phyloP scores from a whole-genome alignment of 2,113 vertebrate genomes.

The Xyrauchen texanus region DNA sequence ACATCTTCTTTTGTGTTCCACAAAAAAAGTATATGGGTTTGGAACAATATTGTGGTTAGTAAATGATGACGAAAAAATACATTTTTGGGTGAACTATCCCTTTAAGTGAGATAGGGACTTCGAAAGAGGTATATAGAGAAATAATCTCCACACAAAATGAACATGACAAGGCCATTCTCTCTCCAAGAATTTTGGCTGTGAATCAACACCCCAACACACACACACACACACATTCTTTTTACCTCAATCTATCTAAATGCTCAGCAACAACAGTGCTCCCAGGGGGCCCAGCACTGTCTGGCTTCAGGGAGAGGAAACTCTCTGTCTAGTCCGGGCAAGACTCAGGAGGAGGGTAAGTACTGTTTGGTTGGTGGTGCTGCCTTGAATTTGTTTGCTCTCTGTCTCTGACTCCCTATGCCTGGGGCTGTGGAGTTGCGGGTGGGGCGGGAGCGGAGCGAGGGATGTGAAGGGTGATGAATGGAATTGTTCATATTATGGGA shows the following conservation, averaged over 20 bases:
- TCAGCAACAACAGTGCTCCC: conserved; percentile 25
- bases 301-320: conserved; percentile 23
- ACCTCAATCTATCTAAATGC: conserved; percentile 27
- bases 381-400: no score
- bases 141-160: neutral
- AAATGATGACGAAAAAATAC: no score
- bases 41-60: no score
- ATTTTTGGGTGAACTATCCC: no score
- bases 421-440: no score
- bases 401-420: no score
- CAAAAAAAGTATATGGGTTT: no score
- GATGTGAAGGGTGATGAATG: conserved; percentile 49
- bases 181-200: conserved; percentile 24
- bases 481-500: conserved; percentile 31
- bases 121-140: no score
- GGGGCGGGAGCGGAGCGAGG: neutral
- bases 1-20: no score
- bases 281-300: conserved; percentile 7
- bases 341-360: conserved; percentile 48
- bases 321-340: conserved; percentile 18
- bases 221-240: neutral
- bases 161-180: conserved; percentile 8
- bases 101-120: no score
- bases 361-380: conserved; percentile 31
- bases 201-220: conserved; percentile 2